Evolutionary conservation across 2,888 invertebrate genomes (phyloP), one percentile per base, ranked within the genome.

Genomic region (Amiota communis): DNA sequence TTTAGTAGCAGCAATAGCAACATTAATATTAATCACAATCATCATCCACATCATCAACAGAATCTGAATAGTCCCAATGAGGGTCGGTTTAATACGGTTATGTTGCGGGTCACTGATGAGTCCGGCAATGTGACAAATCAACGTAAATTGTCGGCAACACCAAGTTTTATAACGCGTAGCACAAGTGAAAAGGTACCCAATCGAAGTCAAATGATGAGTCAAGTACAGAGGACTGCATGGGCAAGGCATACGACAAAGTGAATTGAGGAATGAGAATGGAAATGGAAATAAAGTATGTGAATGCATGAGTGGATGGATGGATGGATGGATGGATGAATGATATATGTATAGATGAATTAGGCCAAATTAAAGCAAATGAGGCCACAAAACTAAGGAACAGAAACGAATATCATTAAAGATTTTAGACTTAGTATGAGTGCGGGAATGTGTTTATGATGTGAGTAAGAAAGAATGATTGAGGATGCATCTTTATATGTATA

Each of bases 151-250:
- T 85, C 90, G 83, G 93, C 93, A 49, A 92, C 93, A 23, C 92
- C 93, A 2, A 91, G 93, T 8, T 92, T 92, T 63, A 95, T 95
- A 78, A 93, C 93, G 0, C 91, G 96, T 79, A 94, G 95, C 67
- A 96, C 96, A 48, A 96, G 96, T 90, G 96, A 96, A 85, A 95
- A 95, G 88, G 94, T 96, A 75, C 95, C 96, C 8, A 94, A 96
- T 86, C 92, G 95, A 71, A 96, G 94, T 89, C 96, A 96, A 87
- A 92, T 96, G 87, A 95, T 96, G 95, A 93, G 93, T 36, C 95
- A 96, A 81, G 93, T 96, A 80, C 94, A 94, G 85, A 91, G 96
- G 79, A 93, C 95, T 9, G 93, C 94, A 77, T 96, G 96, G 96
- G 95, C 96, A 20, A 91, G 96, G 81, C 96, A 96, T 87, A 97